Percentiles rank a stretch among this genome's conserved stretches.
Conservation (phyloP, 2,113 vertebrate genomes). For the Grammomys surdaster region DNA sequence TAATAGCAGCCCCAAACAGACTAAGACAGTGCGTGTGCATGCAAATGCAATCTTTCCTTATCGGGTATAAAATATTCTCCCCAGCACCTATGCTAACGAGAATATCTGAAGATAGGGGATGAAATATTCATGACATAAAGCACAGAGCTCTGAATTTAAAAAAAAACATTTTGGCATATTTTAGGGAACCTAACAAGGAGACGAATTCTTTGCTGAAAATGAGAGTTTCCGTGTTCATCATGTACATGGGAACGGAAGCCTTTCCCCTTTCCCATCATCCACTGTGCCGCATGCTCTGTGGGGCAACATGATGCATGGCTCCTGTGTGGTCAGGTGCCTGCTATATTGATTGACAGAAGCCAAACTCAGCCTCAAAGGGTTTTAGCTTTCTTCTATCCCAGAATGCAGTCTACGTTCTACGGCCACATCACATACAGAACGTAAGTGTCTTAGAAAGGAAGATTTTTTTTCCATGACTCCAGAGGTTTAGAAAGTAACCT, state of each 20-base stretch:
- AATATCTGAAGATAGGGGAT: constrained; percentile 66
- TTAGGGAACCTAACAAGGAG: constrained; percentile 31
- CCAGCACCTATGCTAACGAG: background rate
- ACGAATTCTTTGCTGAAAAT: constrained; percentile 11
- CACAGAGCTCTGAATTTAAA: constrained; percentile 23
- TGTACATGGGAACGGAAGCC: background rate
- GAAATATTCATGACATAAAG: constrained; percentile 63
- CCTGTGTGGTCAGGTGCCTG: background rate
- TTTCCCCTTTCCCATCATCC: rapidly evolving
- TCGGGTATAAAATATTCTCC: constrained; percentile 44
- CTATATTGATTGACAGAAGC: background rate
- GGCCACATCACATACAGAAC: background rate
- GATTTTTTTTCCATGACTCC: background rate
- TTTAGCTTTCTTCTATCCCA: background rate
- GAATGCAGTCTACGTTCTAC: background rate
- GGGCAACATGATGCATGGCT: rapidly evolving
- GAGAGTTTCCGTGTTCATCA: background rate
- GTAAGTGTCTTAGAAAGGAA: background rate
- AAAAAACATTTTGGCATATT: constrained; percentile 41
- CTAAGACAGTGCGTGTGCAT: background rate
- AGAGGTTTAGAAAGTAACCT: background rate
- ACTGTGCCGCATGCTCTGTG: rapidly evolving
- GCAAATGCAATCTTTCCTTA: constrained; percentile 21
- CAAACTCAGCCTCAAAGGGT: background rate
- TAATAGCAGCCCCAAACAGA: background rate